Conservation (phyloP, 2,113 vertebrate species). For the Paradoxurus hermaphroditus region DNA sequence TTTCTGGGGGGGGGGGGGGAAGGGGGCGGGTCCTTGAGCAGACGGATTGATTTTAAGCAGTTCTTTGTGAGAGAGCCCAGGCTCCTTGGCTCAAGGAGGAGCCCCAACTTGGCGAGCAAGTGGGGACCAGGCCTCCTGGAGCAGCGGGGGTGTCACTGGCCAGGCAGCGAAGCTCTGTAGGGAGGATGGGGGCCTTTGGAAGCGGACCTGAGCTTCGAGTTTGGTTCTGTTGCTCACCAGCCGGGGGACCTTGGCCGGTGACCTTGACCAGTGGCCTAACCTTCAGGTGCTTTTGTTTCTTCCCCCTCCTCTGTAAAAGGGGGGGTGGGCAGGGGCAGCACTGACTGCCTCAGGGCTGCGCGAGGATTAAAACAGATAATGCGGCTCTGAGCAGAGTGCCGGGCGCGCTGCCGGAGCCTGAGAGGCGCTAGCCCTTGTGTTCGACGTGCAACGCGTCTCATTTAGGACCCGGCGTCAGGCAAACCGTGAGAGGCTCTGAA, state of each 20-base stretch:
- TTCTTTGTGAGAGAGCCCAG: background rate
- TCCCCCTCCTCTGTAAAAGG: background rate
- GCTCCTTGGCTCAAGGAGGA: background rate
- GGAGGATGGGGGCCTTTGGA: background rate
- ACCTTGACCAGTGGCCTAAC: background rate
- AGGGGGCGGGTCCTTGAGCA: background rate
- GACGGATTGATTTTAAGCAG: background rate
- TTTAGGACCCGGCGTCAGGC: background rate
- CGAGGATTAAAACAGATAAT: background rate
- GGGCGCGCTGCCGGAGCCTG: background rate
- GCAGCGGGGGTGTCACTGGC: too few species aligned
- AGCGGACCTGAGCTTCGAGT: background rate
- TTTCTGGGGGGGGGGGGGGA: background rate
- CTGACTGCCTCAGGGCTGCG: background rate
- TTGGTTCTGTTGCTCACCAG: background rate
- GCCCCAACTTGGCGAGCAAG: accelerated
- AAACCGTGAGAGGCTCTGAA: too few species aligned
- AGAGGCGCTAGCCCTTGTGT: background rate
- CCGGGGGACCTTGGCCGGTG: background rate
- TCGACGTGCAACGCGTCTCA: background rate
- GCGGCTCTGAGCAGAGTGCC: background rate
- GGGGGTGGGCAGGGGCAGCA: background rate
- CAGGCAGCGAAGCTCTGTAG: background rate
- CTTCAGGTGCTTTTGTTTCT: background rate
- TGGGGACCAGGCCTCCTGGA: background rate